Conservation (phyloP, 2,888 invertebrate species). For the Heliconius charithonia region DNA sequence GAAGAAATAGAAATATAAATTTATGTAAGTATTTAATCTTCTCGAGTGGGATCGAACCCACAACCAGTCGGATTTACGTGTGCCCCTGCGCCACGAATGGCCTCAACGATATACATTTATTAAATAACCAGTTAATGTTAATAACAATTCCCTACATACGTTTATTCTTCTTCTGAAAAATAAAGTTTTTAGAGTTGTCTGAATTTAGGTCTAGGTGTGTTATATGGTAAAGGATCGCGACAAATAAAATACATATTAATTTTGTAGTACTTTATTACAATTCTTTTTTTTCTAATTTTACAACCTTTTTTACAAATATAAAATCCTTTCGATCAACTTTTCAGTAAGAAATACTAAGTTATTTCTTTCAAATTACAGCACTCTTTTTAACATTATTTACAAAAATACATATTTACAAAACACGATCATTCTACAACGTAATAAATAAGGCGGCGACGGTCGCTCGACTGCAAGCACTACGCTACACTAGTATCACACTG, state of each 20-base stretch:
- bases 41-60: too few relatives aligned
- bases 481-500: constrained; percentile 61
- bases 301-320: constrained; percentile 74
- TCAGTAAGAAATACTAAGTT: constrained; percentile 61
- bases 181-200: too few relatives aligned
- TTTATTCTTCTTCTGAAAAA: too few relatives aligned
- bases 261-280: constrained; percentile 69
- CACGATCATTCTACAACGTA: constrained; percentile 59
- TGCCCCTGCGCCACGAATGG: too few relatives aligned
- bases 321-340: constrained; percentile 59
- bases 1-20: too few relatives aligned
- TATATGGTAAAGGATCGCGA: neutral
- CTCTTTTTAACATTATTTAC: constrained; percentile 74
- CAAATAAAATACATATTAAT: constrained; percentile 46
- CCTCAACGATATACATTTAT: neutral
- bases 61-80: too few relatives aligned
- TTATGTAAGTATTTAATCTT: too few relatives aligned
- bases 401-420: constrained; percentile 76
- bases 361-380: constrained; percentile 50
- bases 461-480: constrained; percentile 36
- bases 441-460: constrained; percentile 61
- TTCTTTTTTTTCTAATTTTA: constrained; percentile 65
- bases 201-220: neutral
- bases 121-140: neutral
- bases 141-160: neutral